phyloP scores from a whole-genome alignment of 2,888 invertebrate genomes.

The Ganaspis brasiliensis region DNA sequence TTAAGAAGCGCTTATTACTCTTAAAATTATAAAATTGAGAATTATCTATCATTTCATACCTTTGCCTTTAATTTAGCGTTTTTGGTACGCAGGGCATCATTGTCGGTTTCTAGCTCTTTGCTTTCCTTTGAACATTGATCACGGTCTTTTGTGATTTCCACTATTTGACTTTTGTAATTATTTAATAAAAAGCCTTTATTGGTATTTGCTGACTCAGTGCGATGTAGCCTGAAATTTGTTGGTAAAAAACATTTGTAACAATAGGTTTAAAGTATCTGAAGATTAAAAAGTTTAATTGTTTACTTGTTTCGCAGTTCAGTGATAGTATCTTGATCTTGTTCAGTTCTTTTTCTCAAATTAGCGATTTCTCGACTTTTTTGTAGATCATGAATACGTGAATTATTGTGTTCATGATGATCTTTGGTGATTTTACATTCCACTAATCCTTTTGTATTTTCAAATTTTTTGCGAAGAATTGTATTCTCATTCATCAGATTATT shows the following conservation, averaged over 20 bases:
- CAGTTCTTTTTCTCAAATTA: conserved; percentile 66
- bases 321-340: conserved; percentile 64
- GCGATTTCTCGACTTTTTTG: conserved; percentile 63
- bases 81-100: conserved; percentile 54
- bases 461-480: conserved; percentile 60
- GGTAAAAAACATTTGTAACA: conserved; percentile 47
- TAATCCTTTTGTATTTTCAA: conserved; percentile 66
- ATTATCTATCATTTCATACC: conserved; percentile 45
- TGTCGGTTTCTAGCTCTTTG: conserved; percentile 62
- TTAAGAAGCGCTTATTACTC: not conserved
- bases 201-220: conserved; percentile 66
- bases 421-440: conserved; percentile 64
- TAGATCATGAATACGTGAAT: conserved; percentile 58
- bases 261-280: conserved; percentile 2
- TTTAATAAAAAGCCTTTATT: conserved; percentile 68
- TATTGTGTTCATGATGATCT: conserved; percentile 61
- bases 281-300: conserved; percentile 16
- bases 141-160: conserved; percentile 63
- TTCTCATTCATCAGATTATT: conserved; percentile 67
- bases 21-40: not conserved
- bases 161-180: conserved; percentile 66
- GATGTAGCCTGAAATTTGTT: too few species aligned
- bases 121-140: conserved; percentile 55
- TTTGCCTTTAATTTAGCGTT: conserved; percentile 67
- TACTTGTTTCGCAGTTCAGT: conserved; percentile 65